Conservation (phyloP, 2,113 vertebrate genomes). For the Pomatostomus ruficeps region DNA sequence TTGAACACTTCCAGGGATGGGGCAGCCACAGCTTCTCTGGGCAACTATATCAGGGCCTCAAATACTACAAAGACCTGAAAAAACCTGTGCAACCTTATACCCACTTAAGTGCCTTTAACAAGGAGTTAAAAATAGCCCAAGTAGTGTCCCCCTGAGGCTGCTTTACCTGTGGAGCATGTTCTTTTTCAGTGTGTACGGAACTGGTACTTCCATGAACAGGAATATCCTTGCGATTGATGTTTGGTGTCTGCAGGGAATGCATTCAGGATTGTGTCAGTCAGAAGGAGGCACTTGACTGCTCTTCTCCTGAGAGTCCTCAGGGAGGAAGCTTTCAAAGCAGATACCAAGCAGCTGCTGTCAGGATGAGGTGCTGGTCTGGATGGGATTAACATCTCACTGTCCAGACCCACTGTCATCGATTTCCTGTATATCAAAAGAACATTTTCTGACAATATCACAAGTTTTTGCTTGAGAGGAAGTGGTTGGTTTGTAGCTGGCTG, state of each 20-base stretch:
- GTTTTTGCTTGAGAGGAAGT: background rate
- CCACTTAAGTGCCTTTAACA: background rate
- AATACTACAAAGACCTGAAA: background rate
- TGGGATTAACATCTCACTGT: background rate
- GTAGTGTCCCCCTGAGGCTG: background rate
- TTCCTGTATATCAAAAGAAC: background rate
- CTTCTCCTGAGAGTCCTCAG: background rate
- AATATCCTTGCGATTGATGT: background rate
- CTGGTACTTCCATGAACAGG: background rate
- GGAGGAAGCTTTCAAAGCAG: background rate
- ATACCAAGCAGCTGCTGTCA: background rate
- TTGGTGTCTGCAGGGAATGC: background rate
- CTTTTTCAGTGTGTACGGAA: background rate
- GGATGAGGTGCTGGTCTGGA: background rate
- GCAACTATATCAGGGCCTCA: background rate
- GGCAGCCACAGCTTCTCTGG: background rate
- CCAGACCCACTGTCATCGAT: background rate
- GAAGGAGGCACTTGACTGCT: background rate
- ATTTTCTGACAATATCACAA: background rate
- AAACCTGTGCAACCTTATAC: background rate
- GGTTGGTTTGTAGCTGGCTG: background rate
- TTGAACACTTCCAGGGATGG: background rate
- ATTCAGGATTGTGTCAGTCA: rapidly evolving
- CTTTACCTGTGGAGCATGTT: background rate
- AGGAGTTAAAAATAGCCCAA: background rate